Percentiles rank a stretch among this genome's conserved stretches.
phyloP scores from a whole-genome alignment of 2,113 vertebrate genomes.

The Telmatochromis sp. region DNA sequence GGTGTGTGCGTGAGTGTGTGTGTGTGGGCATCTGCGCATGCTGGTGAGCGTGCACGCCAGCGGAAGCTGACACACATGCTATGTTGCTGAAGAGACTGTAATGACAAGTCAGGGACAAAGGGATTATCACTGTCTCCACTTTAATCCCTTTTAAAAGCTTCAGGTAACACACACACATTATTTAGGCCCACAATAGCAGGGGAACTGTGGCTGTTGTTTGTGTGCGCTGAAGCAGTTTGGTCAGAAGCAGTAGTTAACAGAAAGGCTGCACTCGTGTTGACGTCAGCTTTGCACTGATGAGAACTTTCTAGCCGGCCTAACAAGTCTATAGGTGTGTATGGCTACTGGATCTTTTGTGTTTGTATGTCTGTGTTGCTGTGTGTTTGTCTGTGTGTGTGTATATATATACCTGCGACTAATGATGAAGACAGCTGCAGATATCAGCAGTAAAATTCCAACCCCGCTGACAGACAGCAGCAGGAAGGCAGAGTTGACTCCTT shows the following conservation, averaged over 20 bases:
- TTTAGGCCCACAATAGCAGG: slow-evolving; percentile 23
- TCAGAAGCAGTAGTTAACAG: slow-evolving; percentile 4
- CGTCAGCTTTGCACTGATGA: neutral
- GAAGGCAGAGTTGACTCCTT: slow-evolving; percentile 90
- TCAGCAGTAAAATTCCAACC: slow-evolving; percentile 89
- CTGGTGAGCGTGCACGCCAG: neutral
- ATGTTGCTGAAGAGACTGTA: slow-evolving; percentile 47
- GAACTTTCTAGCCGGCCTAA: neutral
- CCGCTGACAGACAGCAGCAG: slow-evolving; percentile 90
- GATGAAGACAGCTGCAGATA: slow-evolving; percentile 91
- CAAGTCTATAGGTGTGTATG: neutral
- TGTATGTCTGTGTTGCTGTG: neutral
- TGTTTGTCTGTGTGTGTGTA: neutral
- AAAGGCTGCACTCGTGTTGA: neutral
- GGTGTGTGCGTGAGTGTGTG: slow-evolving; percentile 27
- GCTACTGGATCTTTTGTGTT: neutral
- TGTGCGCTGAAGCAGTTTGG: neutral
- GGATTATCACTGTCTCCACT: slow-evolving; percentile 71
- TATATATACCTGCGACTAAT: slow-evolving; percentile 89
- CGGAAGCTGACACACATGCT: slow-evolving; percentile 37
- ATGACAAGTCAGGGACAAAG: slow-evolving; percentile 68
- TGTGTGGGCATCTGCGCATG: neutral
- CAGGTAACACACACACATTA: slow-evolving; percentile 50
- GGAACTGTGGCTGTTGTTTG: neutral
- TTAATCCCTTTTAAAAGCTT: slow-evolving; percentile 63